A percentile compares a stretch with the other conserved stretches of the same genome.
phyloP scores from a whole-genome alignment of 2,797 vertebrate species.

The Clamator glandarius region DNA sequence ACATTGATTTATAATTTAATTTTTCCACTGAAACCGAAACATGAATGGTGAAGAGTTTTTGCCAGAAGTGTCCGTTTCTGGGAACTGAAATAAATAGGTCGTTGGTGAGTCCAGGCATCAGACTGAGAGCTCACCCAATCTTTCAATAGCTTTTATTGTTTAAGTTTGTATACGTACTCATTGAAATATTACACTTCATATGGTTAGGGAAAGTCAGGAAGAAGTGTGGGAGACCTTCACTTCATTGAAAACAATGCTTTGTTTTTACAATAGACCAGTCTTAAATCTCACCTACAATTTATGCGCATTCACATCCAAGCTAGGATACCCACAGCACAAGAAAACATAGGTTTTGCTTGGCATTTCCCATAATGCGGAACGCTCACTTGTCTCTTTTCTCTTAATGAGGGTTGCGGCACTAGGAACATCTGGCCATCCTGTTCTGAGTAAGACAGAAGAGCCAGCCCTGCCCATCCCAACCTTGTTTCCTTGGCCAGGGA shows the following conservation, averaged over 20 bases:
- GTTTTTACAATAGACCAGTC: not conserved
- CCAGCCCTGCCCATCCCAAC: not conserved
- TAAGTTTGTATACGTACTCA: not conserved
- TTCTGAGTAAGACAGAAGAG: not conserved
- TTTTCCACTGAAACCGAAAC: constrained; percentile 15
- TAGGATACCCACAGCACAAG: not conserved
- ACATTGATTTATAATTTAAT: constrained; percentile 38
- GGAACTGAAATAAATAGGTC: not conserved
- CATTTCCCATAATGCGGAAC: not conserved
- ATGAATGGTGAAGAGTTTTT: not conserved
- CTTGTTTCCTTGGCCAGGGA: not conserved
- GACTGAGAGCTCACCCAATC: not conserved
- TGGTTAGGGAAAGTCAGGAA: not conserved
- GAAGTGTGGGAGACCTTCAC: not conserved
- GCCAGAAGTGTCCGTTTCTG: not conserved
- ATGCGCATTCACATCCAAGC: not conserved
- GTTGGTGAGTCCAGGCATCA: not conserved
- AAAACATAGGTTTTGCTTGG: not conserved
- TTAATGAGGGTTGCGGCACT: not conserved
- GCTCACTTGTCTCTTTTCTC: not conserved
- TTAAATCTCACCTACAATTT: not conserved
- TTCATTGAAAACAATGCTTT: not conserved
- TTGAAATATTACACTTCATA: not conserved
- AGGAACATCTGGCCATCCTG: rapidly evolving
- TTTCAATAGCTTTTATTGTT: constrained; percentile 23